Conservation (phyloP, 2,797 vertebrate genomes). For the Vipera latastei region DNA sequence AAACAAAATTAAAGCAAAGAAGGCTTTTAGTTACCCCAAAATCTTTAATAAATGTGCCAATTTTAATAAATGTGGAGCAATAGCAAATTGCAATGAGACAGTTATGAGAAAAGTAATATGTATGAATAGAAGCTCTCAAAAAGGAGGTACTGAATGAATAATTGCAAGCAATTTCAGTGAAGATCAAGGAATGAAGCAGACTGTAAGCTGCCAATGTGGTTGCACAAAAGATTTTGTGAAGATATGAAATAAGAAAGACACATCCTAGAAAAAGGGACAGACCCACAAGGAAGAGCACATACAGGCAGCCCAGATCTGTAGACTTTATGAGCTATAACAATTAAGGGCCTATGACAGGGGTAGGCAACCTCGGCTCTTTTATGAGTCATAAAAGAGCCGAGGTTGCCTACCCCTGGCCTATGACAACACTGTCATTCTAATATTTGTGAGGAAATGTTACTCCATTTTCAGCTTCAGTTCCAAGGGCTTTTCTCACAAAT, state of each 20-base stretch:
- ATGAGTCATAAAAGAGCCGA: no score
- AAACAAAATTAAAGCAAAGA: background rate
- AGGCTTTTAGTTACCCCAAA: background rate
- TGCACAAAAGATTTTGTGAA: background rate
- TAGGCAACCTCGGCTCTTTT: no score
- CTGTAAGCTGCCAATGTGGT: background rate
- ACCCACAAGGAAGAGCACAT: background rate
- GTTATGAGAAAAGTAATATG: background rate
- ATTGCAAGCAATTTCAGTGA: background rate
- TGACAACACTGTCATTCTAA: background rate
- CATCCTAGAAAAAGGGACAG: background rate
- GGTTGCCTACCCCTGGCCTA: no score
- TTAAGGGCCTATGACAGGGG: background rate
- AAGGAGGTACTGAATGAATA: background rate
- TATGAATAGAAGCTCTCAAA: background rate
- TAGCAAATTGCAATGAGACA: background rate
- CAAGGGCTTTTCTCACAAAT: background rate
- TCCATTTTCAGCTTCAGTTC: background rate
- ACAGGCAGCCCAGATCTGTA: background rate
- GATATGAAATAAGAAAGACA: background rate
- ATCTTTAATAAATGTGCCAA: background rate
- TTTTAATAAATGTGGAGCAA: background rate
- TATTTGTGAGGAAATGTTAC: background rate
- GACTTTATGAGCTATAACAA: background rate
- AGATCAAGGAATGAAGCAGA: background rate